Evolutionary conservation across 2,888 invertebrate species (phyloP), one percentile per base, ranked within the genome.

Genomic region (Nasonovia ribisnigri): DNA sequence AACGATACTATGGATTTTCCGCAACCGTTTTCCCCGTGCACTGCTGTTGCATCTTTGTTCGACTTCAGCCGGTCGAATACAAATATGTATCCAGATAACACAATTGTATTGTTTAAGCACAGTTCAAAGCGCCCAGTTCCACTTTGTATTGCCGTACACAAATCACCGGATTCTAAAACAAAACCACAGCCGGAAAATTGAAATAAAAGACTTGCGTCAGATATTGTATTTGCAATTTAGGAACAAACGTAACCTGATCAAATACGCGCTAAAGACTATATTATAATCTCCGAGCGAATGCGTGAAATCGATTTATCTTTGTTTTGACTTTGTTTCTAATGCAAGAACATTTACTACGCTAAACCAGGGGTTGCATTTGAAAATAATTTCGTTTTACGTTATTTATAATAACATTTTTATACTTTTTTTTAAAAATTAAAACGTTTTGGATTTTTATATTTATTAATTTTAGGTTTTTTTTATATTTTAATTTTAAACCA

Each of bases 91-190:
- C 92, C 92, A 1, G 92, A 89, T 36, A 92, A 57, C 26, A 92
- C 26, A 13, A 89, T 92, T 16, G 29, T 57, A 4, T 89, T 89
- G 46, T 92, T 46, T 26, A 92, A 51, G n/a, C 92, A 92, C n/a
- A 89, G 20, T 26, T 92, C 92, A 26, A 92, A 92, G 5, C 54
- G 84, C 5, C 92, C 92, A n/a, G 92, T 92, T n/a, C 92, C 92
- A 6, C 54, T 48, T 11, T 89, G 88, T 51, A 92, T 92, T 13
- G 77, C 11, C 36, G 84, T 54, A 46, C 84, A 54, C 26, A 92
- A 46, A 26, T 88, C 16, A 57, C 26, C 26, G 16, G 60, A 3
- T 57, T 86, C 86, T 86, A 86, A 86, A 86, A 46, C 26, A 43
- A 86, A 84, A 43, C 26, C 46, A 26, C 29, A 43, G 3, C 11